Conservation (phyloP, 2,888 invertebrate genomes). For the Parapristionchus giblindavisi region DNA sequence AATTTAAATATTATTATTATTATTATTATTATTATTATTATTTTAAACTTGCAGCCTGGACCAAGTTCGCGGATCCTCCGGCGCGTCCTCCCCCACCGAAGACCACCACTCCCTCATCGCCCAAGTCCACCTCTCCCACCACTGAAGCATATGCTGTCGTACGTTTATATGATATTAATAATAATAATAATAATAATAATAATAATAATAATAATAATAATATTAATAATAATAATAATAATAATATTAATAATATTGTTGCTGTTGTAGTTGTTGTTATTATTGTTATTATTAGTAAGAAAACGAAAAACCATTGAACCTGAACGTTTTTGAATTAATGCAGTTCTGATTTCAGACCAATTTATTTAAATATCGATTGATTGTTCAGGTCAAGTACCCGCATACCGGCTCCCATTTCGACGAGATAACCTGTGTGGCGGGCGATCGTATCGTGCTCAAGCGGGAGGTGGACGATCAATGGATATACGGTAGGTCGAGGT, state of each 20-base stretch:
- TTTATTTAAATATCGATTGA: background rate
- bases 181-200: no score
- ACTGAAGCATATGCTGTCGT: slow-evolving; percentile 28
- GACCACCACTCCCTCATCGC: slow-evolving; percentile 18
- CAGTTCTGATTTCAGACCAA: background rate
- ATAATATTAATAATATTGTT: no score
- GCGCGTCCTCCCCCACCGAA: slow-evolving; percentile 26
- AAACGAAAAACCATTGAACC: no score
- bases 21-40: no score
- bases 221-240: no score
- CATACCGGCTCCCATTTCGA: slow-evolving; percentile 57
- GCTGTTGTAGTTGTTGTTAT: no score
- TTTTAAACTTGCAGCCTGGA: slow-evolving; percentile 12
- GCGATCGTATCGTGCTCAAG: slow-evolving; percentile 59
- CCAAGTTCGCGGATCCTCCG: slow-evolving; percentile 23
- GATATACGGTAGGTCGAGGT: slow-evolving; percentile 53
- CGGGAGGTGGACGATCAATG: slow-evolving; percentile 64
- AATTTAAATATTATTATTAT: no score
- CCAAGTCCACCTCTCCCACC: slow-evolving; percentile 28
- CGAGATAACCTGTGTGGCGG: slow-evolving; percentile 55
- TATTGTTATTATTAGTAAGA: no score
- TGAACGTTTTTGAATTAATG: background rate
- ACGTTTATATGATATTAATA: no score
- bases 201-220: no score
- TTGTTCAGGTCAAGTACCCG: slow-evolving; percentile 51